Evolutionary conservation across 2,888 invertebrate genomes (phyloP).

Genomic region (Hylaea fasciaria): DNA sequence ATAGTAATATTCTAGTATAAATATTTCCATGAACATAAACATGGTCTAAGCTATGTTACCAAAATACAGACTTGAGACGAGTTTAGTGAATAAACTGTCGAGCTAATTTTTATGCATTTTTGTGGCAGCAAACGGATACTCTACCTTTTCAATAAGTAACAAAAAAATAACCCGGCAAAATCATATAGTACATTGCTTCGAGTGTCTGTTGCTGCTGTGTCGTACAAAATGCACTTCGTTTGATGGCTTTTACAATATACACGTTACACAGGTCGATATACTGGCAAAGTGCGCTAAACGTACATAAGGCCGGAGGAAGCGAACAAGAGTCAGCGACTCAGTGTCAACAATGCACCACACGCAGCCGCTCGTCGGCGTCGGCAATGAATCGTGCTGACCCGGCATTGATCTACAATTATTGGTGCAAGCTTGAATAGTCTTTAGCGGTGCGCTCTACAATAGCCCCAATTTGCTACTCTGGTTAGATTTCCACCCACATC

Average conservation of each 20-base stretch:
- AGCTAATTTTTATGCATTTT: too few species aligned
- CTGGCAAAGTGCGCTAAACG: neutral
- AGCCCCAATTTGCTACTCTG: constrained; percentile 12
- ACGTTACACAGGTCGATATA: neutral
- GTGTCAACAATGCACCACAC: constrained; percentile 53
- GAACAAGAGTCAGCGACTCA: constrained; percentile 21
- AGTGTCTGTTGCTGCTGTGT: too few species aligned
- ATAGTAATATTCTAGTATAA: too few species aligned
- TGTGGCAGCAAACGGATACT: too few species aligned
- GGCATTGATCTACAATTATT: constrained; percentile 67
- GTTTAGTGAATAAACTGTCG: too few species aligned
- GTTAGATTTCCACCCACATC: neutral
- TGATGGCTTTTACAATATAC: neutral
- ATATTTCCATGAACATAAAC: too few species aligned
- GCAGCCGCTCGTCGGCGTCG: constrained; percentile 39
- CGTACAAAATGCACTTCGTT: too few species aligned
- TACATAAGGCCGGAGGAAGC: neutral
- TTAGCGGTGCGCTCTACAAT: constrained; percentile 36
- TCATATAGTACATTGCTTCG: too few species aligned
- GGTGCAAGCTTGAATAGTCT: constrained; percentile 49
- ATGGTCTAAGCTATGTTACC: too few species aligned
- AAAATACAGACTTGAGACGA: too few species aligned
- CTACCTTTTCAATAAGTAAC: too few species aligned
- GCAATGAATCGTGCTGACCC: constrained; percentile 60
- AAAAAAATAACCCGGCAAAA: too few species aligned